phyloP scores from a whole-genome alignment of 2,113 vertebrate genomes.

The Benitochromis conjunctus region DNA sequence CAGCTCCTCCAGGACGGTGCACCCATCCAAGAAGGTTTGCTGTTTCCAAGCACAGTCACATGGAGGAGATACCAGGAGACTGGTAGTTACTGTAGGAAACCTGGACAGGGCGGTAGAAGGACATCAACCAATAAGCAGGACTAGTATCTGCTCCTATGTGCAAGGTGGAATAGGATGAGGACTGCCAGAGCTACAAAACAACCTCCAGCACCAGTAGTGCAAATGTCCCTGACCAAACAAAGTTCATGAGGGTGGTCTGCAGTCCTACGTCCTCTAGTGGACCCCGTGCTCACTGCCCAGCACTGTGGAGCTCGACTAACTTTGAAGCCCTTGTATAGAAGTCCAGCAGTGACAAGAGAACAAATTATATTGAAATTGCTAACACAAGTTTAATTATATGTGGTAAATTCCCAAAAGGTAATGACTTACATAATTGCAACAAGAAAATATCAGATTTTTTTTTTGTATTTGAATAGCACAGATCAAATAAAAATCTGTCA shows the following conservation, averaged over 20 bases:
- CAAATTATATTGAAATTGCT: not conserved
- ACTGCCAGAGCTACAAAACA: not conserved
- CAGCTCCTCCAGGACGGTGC: not conserved
- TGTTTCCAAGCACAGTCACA: not conserved
- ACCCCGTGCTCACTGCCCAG: not conserved
- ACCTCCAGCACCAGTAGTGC: not conserved
- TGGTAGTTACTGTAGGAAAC: not conserved
- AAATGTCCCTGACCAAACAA: not conserved
- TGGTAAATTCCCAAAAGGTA: not conserved
- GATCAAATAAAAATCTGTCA: not conserved
- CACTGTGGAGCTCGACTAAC: too few relatives aligned
- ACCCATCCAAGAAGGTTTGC: not conserved
- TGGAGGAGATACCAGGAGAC: not conserved
- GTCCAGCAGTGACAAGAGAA: not conserved
- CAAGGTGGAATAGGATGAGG: not conserved
- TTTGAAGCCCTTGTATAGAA: fast-evolving
- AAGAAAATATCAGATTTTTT: not conserved
- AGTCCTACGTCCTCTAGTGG: not conserved
- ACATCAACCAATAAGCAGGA: not conserved
- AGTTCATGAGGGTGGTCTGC: not conserved
- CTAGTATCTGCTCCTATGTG: not conserved
- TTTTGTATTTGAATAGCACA: not conserved
- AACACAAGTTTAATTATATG: not conserved
- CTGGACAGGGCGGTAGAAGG: not conserved
- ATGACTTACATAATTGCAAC: not conserved